A percentile compares a stretch with the other conserved stretches of the same genome.
Conservation (phyloP, 2,888 invertebrate species). For the Argyra leucocephala region DNA sequence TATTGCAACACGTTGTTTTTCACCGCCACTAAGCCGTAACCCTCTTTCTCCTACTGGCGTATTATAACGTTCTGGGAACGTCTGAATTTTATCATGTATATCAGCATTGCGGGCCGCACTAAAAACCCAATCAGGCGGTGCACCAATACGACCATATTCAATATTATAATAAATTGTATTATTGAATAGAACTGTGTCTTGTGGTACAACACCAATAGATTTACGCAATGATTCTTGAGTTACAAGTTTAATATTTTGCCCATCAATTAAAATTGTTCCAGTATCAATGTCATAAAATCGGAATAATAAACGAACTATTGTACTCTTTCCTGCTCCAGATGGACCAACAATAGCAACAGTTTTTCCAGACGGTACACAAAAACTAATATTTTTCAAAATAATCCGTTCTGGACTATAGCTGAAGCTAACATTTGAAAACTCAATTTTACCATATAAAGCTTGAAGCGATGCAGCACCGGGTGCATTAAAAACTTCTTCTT, state of each 20-base stretch:
- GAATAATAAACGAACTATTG: slow-evolving; percentile 87
- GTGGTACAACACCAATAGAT: slow-evolving; percentile 90
- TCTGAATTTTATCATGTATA: slow-evolving; percentile 81
- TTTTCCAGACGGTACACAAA: slow-evolving; percentile 70
- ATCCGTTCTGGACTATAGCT: slow-evolving; percentile 71
- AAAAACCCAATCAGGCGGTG: slow-evolving; percentile 72
- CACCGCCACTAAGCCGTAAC: slow-evolving; percentile 88
- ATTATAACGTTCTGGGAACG: slow-evolving; percentile 84
- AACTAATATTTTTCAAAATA: slow-evolving; percentile 68
- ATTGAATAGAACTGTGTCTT: slow-evolving; percentile 93
- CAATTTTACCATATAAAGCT: slow-evolving; percentile 58
- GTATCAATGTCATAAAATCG: slow-evolving; percentile 90
- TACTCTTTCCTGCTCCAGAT: slow-evolving; percentile 90
- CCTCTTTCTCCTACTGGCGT: slow-evolving; percentile 92
- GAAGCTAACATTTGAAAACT: slow-evolving; percentile 85
- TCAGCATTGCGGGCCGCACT: slow-evolving; percentile 86
- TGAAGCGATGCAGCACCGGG: slow-evolving; percentile 63
- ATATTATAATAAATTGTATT: slow-evolving; percentile 91
- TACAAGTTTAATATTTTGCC: slow-evolving; percentile 77
- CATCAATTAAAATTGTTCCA: slow-evolving; percentile 80
- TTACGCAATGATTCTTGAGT: slow-evolving; percentile 74
- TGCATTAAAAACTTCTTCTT: slow-evolving; percentile 77
- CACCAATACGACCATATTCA: slow-evolving; percentile 75
- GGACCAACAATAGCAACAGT: slow-evolving; percentile 82
- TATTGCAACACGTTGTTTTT: slow-evolving; percentile 95